Evolutionary conservation across 1,140 invertebrate genomes (phyloP), one percentile per base, ranked within the genome.

Genomic region (Neoseiulus cucumeris): DNA sequence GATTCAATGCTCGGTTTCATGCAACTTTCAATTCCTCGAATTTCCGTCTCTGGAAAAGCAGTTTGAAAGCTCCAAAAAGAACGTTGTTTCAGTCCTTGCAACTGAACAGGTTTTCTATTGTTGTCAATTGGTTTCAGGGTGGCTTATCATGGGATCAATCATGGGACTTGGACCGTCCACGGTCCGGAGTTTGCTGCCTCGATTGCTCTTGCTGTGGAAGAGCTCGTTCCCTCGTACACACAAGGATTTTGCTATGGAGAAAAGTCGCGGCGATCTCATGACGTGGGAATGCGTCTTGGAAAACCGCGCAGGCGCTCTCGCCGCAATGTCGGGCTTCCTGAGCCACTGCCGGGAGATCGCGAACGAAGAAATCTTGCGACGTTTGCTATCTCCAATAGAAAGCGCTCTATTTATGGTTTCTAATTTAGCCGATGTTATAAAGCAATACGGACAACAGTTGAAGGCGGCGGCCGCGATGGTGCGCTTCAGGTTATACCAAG

Each of bases 271-370:
- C 7, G 95, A 98, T 80, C 87, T 91, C 0, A 98, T 98, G 74
- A 98, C 94, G 44, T 98, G 95, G 95, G 92, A 97, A 64, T 67
- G 98, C 20, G 95, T 93, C 1, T 76, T 99, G 51, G 93, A 98
- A 80, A 91, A 91, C 17, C 80, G 95, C 66, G 89, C 94, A 17
- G 95, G 95, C 0, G 95, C 95, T 12, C 75, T 99, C 2, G 91
- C 91, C 68, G 87, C 90, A 0, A 89, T 98, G 82, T 85, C 95
- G 71, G 94, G 91, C 74, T 89, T 98, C 73, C 74, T 98, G 6
- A 76, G 86, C 7, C 85, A 94, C 74, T 96, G 92, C 73, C 85
- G 87, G 4, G 89, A 94, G 70, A 77, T 95, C 42, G 81, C 93
- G 5, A 91, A 84, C 25, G 92, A 95, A 66, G 92, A 97, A 70